Percentiles rank a stretch among this genome's conserved stretches.
These are phyloP conservation scores for Drosophila varians DNA, from an alignment of 1,140 invertebrate genomes.

Conservation along the genomic window DNA sequence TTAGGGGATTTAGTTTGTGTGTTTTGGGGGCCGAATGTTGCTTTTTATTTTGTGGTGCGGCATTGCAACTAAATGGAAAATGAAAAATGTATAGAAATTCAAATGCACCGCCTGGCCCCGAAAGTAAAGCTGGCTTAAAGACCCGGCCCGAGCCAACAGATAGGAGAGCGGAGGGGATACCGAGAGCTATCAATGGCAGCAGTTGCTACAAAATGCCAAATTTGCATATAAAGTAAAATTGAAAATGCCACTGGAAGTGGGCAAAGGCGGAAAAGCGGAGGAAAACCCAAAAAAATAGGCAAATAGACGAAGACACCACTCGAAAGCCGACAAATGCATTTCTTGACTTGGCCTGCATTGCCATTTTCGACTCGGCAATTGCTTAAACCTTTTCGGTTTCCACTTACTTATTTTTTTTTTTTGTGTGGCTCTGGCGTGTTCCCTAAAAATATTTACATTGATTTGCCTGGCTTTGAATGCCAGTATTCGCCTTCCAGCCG, in stretches of 20 bases:
- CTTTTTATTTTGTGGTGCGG: slow-evolving; percentile 47
- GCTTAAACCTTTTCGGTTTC: slow-evolving; percentile 52
- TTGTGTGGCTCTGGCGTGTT: slow-evolving; percentile 5
- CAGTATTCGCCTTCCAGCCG: slow-evolving; percentile 11
- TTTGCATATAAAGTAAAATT: slow-evolving; percentile 82
- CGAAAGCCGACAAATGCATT: slow-evolving; percentile 61
- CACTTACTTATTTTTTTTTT: neutral
- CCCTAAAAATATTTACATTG: slow-evolving; percentile 76
- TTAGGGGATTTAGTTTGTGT: slow-evolving; percentile 31
- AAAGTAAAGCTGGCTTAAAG: slow-evolving; percentile 72
- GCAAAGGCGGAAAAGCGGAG: slow-evolving; percentile 24
- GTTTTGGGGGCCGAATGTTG: neutral
- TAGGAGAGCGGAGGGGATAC: slow-evolving; percentile 1
- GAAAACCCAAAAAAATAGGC: neutral
- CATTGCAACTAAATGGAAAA: slow-evolving; percentile 73
- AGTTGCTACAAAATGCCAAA: slow-evolving; percentile 77
- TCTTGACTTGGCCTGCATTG: slow-evolving; percentile 53
- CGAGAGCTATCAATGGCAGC: slow-evolving; percentile 71
- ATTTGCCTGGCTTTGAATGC: slow-evolving; percentile 51
- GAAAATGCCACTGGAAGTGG: slow-evolving; percentile 70
- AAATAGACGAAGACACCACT: slow-evolving; percentile 28
- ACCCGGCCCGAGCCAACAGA: slow-evolving; percentile 22
- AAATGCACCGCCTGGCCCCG: slow-evolving; percentile 57
- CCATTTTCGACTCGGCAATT: slow-evolving; percentile 28
- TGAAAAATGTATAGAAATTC: slow-evolving; percentile 79